These are phyloP conservation scores for Coenonympha arcania DNA, from an alignment of 2,888 invertebrate genomes.

Conservation along the genomic window DNA sequence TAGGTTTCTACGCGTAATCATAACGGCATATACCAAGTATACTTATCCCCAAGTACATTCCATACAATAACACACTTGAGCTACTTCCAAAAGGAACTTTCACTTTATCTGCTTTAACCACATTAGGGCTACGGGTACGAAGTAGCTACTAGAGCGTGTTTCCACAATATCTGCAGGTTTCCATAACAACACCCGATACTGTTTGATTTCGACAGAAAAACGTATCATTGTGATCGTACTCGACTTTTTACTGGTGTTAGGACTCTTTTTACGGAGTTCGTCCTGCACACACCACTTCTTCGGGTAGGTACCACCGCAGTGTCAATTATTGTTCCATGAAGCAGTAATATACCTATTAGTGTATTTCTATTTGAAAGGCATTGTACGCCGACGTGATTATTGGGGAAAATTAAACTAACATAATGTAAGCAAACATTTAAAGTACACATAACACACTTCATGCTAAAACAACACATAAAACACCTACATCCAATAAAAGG, in stretches of 20 bases:
- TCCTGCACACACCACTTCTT: too few relatives aligned
- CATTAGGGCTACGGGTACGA: constrained; percentile 1
- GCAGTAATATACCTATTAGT: too few relatives aligned
- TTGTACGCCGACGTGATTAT: too few relatives aligned
- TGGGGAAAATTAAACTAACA: too few relatives aligned
- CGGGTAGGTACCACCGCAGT: too few relatives aligned
- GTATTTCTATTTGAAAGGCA: too few relatives aligned
- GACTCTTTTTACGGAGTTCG: too few relatives aligned
- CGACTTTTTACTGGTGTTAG: too few relatives aligned
- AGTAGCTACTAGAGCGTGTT: background rate
- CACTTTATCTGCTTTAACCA: background rate
- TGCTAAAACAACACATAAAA: background rate
- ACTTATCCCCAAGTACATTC: background rate
- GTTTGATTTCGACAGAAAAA: too few relatives aligned
- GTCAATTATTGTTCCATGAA: too few relatives aligned
- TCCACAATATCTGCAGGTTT: background rate
- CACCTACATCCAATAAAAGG: constrained; percentile 83
- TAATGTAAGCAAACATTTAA: too few relatives aligned
- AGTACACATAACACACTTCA: background rate
- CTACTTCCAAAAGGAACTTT: background rate
- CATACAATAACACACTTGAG: background rate
- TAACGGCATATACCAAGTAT: background rate
- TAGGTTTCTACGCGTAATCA: background rate
- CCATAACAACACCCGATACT: background rate
- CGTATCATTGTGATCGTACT: too few relatives aligned